A percentile compares a stretch with the other conserved stretches of the same genome.
These are phyloP conservation scores for Champsocephalus esox DNA, from an alignment of 2,797 vertebrate species.

Conservation along the genomic window DNA sequence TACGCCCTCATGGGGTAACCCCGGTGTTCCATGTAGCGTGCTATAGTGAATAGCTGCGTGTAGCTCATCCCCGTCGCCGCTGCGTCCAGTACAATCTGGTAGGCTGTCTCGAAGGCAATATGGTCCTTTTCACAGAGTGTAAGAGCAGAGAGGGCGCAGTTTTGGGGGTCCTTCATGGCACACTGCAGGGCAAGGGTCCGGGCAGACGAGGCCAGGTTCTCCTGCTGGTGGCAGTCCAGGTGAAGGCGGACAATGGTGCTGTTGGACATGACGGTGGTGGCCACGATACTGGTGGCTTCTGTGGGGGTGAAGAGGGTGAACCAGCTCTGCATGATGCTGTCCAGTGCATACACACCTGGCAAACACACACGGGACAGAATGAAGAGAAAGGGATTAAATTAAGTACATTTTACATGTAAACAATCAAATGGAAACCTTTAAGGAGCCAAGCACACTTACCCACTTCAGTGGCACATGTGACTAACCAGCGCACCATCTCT, in stretches of 20 bases:
- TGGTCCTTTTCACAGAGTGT: constrained; percentile 99
- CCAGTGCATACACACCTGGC: constrained; percentile 95
- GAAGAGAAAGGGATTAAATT: background rate
- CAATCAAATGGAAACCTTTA: background rate
- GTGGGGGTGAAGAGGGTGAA: constrained; percentile 98
- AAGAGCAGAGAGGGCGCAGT: constrained; percentile 96
- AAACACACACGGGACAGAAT: constrained; percentile 16
- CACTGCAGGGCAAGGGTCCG: constrained; percentile 96
- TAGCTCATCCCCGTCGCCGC: constrained; percentile 96
- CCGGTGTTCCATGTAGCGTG: constrained; percentile 98
- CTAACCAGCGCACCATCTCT: constrained; percentile 99
- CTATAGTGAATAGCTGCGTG: constrained; percentile 98
- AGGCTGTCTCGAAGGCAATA: constrained; percentile 99
- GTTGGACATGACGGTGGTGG: constrained; percentile 96
- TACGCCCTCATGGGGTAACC: constrained; percentile 98
- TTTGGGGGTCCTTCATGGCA: constrained; percentile 99
- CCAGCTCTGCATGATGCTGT: constrained; percentile 99
- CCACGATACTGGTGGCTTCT: constrained; percentile 97
- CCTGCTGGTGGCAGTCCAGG: constrained; percentile 96
- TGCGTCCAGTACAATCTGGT: constrained; percentile 98
- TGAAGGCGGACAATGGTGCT: constrained; percentile 95
- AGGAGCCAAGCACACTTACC: constrained; percentile 83
- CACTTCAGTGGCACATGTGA: constrained; percentile 99
- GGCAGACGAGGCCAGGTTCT: constrained; percentile 96
- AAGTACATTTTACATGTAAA: background rate